Base-by-base conservation (phyloP, 2,888 invertebrate species). In the Hypselothyrea guttata region DNA sequence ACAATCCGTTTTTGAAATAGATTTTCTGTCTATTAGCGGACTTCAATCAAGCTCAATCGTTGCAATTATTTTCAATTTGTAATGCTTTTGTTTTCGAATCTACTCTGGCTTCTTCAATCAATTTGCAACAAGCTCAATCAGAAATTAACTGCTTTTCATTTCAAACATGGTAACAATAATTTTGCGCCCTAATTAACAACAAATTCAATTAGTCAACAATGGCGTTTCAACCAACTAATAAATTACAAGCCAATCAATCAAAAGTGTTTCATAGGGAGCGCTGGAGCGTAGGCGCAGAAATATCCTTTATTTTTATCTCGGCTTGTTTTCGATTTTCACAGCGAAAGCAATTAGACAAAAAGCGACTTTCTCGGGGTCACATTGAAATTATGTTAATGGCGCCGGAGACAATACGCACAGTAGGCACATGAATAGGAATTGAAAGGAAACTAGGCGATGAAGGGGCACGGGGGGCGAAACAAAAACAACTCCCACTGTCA, bases 321-420 rank as follows among this genome's bases (percentile, higher is more conserved):
- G n/a, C 9, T 7, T 22, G 9, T 28, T 7, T 27, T 51, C 41
- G 18, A 11, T 13, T 18, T 44, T 52, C 44, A 45, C 15, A 41
- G 51, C 54, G 22, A 71, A 62, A 49, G 58, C 58, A 71, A 66
- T 71, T 71, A 71, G 52, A 55, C 62, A 61, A 56, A 61, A 56
- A 49, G 18, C 45, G 47, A 44, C 45, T 64, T 42, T 31, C 22
- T 45, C n/a, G 37, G 15, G 42, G 31, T 34, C 51, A 45, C 55
- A 66, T 60, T 66, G 52, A 56, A 66, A 66, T 61, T 66, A 61
- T 67, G 56, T 53, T 56, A 67, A 67, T 71, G 55, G 55, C 40
- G 16, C 46, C 13, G 13, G 12, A 40, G 7, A 13, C 13, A 12
- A n/a, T 7, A 37, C 18, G 4, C 7, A 11, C 8, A 38, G 27